Conservation (phyloP, 2,797 vertebrate species). For the Poeciliopsis turneri region DNA sequence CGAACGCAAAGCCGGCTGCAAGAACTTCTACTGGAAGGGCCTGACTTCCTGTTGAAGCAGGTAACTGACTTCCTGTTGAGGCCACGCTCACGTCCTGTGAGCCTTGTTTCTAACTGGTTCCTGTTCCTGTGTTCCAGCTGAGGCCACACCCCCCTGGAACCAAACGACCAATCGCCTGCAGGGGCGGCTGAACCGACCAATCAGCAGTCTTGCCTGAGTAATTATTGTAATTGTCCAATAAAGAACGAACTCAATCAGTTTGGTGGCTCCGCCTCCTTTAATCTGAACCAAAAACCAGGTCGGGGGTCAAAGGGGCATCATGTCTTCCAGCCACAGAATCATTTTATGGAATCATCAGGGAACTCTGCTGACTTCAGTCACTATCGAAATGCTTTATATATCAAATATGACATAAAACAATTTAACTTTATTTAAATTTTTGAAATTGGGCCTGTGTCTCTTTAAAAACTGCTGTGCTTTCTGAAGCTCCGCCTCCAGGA, state of each 20-base stretch:
- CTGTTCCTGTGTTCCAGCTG: conserved; percentile 13
- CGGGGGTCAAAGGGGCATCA: background rate
- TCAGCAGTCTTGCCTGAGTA: conserved; percentile 60
- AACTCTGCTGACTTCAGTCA: no score
- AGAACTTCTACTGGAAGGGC: conserved; percentile 86
- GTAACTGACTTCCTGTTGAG: background rate
- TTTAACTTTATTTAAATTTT: no score
- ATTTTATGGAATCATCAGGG: no score
- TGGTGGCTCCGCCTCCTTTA: conserved; percentile 37
- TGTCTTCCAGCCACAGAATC: no score
- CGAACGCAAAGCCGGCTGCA: conserved; percentile 81
- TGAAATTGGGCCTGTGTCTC: no score
- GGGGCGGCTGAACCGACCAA: conserved; percentile 45
- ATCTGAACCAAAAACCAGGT: background rate
- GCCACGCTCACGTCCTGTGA: background rate
- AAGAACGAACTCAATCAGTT: conserved; percentile 59
- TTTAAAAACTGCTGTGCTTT: no score
- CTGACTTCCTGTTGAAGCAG: conserved; percentile 78
- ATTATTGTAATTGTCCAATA: conserved; percentile 72
- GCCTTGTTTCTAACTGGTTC: conserved; percentile 12
- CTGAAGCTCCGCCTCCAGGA: no score
- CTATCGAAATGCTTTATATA: no score
- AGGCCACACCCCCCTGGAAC: conserved; percentile 2
- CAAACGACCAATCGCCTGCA: conserved; percentile 11
- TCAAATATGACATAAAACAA: no score